phyloP scores from a whole-genome alignment of 2,113 vertebrate species.

The Xenopus laevis region DNA sequence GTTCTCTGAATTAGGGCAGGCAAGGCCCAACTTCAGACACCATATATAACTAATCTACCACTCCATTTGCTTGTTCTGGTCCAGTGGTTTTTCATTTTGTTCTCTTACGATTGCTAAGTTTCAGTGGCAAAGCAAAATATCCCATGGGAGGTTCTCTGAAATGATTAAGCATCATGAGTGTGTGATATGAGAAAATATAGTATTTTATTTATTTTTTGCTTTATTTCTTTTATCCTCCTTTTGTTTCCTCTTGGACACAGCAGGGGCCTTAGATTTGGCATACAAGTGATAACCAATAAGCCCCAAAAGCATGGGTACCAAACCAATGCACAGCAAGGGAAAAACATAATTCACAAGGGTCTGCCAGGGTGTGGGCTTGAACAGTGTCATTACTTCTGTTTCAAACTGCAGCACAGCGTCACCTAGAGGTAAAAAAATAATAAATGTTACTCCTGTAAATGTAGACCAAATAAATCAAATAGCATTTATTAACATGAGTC shows the following conservation, averaged over 20 bases:
- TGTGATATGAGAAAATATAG: conserved; percentile 1
- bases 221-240: conserved; percentile 94
- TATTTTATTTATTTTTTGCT: conserved; percentile 73
- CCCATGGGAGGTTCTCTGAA: too few relatives aligned
- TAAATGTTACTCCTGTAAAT: too few relatives aligned
- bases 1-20: too few relatives aligned
- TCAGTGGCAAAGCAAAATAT: too few relatives aligned
- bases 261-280: conserved; percentile 76
- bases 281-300: conserved; percentile 91
- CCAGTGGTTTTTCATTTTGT: too few relatives aligned
- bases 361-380: conserved; percentile 82
- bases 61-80: too few relatives aligned
- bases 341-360: conserved; percentile 79
- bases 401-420: conserved; percentile 85
- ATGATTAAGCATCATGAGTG: neutral
- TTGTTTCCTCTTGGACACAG: conserved; percentile 82
- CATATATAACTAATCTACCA: too few relatives aligned
- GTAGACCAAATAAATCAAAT: too few relatives aligned
- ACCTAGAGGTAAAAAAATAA: conserved; percentile 58
- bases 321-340: conserved; percentile 77
- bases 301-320: conserved; percentile 83
- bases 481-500: too few relatives aligned
- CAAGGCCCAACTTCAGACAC: too few relatives aligned
- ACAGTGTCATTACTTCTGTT: conserved; percentile 81
- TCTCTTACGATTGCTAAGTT: too few relatives aligned